These are phyloP conservation scores for Clivina fossor DNA, from an alignment of 2,888 invertebrate species.

Conservation along the genomic window DNA sequence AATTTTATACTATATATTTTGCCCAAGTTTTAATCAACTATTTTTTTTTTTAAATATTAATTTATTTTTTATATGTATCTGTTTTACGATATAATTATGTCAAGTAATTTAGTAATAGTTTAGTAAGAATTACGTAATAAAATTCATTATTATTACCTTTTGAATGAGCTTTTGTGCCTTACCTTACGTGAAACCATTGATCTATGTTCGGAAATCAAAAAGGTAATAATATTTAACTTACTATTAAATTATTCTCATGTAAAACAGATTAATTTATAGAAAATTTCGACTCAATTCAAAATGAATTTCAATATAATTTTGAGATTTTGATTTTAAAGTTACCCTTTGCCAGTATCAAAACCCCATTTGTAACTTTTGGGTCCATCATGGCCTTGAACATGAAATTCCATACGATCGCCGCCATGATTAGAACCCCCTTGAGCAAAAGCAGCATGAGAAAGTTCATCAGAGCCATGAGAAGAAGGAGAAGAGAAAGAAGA, in stretches of 20 bases:
- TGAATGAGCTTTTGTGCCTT: too few species aligned
- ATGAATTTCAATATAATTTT: too few species aligned
- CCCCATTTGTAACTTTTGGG: constrained; percentile 83
- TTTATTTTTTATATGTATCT: too few species aligned
- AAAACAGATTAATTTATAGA: not conserved
- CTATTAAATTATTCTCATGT: not conserved
- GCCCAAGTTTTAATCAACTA: too few species aligned
- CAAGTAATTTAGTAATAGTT: too few species aligned
- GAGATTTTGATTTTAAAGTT: constrained; percentile 37
- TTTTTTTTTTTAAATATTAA: too few species aligned
- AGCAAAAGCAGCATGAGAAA: too few species aligned
- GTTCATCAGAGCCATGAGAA: constrained; percentile 17
- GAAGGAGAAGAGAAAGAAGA: constrained; percentile 36
- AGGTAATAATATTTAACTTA: not conserved
- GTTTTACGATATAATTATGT: too few species aligned
- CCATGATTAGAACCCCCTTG: constrained; percentile 35
- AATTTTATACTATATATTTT: too few species aligned
- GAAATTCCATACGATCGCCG: constrained; percentile 68
- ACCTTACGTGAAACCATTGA: too few species aligned
- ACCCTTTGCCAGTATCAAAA: constrained; percentile 84
- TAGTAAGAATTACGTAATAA: too few species aligned
- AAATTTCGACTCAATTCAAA: not conserved
- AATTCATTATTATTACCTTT: too few species aligned
- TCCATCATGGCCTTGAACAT: constrained; percentile 79
- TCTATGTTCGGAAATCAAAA: not conserved